Base-by-base conservation (phyloP, 2,797 vertebrate species). In the Centropyge bicolor region DNA sequence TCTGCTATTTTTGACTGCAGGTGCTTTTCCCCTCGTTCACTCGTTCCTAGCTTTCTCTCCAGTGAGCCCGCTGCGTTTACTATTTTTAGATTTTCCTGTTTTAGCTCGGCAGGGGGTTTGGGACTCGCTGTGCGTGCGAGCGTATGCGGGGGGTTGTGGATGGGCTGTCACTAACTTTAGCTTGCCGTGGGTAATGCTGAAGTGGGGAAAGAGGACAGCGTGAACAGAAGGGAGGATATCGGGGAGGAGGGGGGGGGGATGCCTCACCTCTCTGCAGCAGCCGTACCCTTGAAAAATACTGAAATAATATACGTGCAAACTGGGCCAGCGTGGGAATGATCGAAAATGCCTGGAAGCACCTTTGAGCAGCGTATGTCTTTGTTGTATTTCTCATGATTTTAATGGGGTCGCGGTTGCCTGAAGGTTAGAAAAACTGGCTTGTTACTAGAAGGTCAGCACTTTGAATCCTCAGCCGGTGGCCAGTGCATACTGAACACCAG, bases 31-130 rank as follows among this genome's bases (percentile, higher is more conserved):
- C 78, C 76, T 45, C 74, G 56, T 90, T 90, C 76, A 80, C 88
- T 74, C 84, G n/a, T 68, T 81, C 78, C 78, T 88, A 14, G 20
- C 56, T 83, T 84, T 80, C 82, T 88, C 87, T 85, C 62, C 43
- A 91, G 75, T 81, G 86, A 90, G 81, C 90, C 57, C 48, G 24
- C 81, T 76, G 86, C 54, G 3, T 69, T 75, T 75, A 31, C 93
- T 94, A 93, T 93, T 89, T 93, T 93, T 93, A 93, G 92, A 86
- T 76, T 79, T 87, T 91, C 85, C 87, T 4, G 20, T 92, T 94
- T 93, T 90, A 91, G 87, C 88, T 85, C 76, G 55, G 63, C 72
- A n/a, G 64, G 82, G 80, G 70, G 73, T 36, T 76, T 20, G 80
- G 84, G 72, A 76, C 40, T 52, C 13, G 74, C 66, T 57, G 62